Evolutionary conservation across 2,888 invertebrate species (phyloP).

Genomic region (Sinohyriopsis cumingii): DNA sequence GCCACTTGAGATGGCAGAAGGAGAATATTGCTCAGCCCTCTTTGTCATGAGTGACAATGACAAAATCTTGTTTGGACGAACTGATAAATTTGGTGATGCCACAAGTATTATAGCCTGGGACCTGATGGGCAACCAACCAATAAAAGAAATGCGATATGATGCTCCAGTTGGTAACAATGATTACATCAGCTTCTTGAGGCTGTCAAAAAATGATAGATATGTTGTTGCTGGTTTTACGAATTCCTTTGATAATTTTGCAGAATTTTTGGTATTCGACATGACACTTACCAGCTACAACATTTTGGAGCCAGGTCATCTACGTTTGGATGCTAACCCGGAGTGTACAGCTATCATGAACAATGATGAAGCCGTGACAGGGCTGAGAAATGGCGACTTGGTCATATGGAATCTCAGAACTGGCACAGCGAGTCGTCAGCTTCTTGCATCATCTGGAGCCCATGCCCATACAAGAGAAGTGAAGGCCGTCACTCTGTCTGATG

Average conservation of each 20-base stretch:
- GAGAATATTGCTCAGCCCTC: conserved; percentile 69
- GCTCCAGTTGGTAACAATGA: conserved; percentile 69
- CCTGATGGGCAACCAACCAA: conserved; percentile 68
- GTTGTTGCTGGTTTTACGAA: conserved; percentile 71
- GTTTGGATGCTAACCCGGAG: conserved; percentile 68
- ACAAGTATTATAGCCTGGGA: conserved; percentile 71
- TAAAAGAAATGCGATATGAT: conserved; percentile 67
- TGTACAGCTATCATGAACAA: conserved; percentile 68
- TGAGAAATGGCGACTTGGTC: conserved; percentile 69
- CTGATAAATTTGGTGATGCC: conserved; percentile 69
- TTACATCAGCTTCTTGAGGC: conserved; percentile 65
- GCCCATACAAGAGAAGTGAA: conserved; percentile 70
- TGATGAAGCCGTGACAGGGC: conserved; percentile 71
- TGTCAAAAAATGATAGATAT: conserved; percentile 67
- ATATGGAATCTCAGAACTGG: conserved; percentile 71
- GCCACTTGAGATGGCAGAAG: conserved; percentile 67
- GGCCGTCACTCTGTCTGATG: conserved; percentile 65
- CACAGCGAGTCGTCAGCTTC: conserved; percentile 65
- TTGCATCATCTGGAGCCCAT: conserved; percentile 55
- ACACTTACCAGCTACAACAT: conserved; percentile 59
- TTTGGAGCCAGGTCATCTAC: conserved; percentile 66
- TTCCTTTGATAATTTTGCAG: conserved; percentile 68
- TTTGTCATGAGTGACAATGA: conserved; percentile 69
- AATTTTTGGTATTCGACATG: conserved; percentile 71
- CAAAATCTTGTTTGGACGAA: conserved; percentile 67